These are phyloP conservation scores for Syrmaticus mikado DNA, from an alignment of 2,113 vertebrate species.

Conservation along the genomic window DNA sequence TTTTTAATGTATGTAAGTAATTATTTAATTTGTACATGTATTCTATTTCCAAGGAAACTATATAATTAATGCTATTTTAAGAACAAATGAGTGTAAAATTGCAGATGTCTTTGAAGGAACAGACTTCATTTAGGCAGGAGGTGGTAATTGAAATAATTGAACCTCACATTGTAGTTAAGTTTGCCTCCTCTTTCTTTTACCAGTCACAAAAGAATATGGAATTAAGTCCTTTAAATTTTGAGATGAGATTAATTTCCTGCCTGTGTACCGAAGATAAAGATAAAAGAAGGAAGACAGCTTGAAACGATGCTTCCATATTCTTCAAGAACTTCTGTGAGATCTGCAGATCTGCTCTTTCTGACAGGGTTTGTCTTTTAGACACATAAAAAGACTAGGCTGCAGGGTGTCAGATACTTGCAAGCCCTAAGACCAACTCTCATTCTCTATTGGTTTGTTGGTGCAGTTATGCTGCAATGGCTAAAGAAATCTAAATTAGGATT, in stretches of 20 bases:
- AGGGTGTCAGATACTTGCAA: neutral
- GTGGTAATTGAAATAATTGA: constrained; percentile 80
- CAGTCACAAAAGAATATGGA: constrained; percentile 60
- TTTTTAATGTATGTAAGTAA: constrained; percentile 35
- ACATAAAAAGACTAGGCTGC: neutral
- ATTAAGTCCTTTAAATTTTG: constrained; percentile 72
- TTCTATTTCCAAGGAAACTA: constrained; percentile 53
- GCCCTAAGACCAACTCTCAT: neutral
- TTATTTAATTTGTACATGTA: constrained; percentile 60
- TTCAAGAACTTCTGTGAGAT: neutral
- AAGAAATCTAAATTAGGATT: neutral
- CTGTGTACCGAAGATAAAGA: neutral
- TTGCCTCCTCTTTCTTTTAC: constrained; percentile 65
- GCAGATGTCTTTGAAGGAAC: constrained; percentile 67
- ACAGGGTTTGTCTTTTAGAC: neutral
- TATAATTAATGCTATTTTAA: constrained; percentile 75
- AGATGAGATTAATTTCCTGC: constrained; percentile 48
- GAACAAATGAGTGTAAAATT: constrained; percentile 73
- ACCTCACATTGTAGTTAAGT: constrained; percentile 67
- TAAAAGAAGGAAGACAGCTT: constrained; percentile 7
- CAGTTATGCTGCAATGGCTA: neutral
- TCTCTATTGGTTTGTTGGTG: neutral
- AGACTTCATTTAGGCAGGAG: constrained; percentile 72
- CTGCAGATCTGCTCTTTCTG: neutral
- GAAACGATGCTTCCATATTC: neutral